Conservation (phyloP, 2,888 invertebrate species). For the Dichetophora obliterata region DNA sequence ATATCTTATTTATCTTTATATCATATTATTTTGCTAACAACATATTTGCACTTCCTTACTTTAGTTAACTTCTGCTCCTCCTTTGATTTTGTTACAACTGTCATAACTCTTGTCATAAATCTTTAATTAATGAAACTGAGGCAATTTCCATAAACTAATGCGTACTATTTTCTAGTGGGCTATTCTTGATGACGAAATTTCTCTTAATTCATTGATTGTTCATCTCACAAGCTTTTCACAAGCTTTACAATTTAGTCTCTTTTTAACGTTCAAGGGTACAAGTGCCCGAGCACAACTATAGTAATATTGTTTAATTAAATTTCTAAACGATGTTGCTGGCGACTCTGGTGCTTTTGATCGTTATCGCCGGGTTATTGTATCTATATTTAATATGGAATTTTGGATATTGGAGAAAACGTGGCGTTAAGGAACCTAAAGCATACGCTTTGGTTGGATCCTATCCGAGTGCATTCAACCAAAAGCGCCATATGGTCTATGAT, state of each 20-base stretch:
- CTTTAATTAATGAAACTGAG: background rate
- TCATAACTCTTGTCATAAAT: too few species aligned
- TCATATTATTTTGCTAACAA: too few species aligned
- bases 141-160: background rate
- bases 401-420: conserved; percentile 66
- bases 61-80: too few species aligned
- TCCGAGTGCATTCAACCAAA: conserved; percentile 57
- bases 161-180: background rate
- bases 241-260: conserved; percentile 2
- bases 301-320: background rate
- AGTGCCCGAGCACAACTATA: background rate
- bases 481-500: conserved; percentile 62
- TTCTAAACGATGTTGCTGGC: background rate
- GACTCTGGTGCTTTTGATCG: conserved; percentile 40
- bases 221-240: conserved; percentile 5
- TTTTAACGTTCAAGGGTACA: background rate
- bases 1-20: too few species aligned
- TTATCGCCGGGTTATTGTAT: conserved; percentile 51
- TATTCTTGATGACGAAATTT: background rate
- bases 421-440: conserved; percentile 65
- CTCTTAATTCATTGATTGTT: background rate
- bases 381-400: conserved; percentile 61
- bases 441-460: conserved; percentile 65
- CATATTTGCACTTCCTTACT: too few species aligned
- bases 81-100: too few species aligned